A percentile compares a stretch with the other conserved stretches of the same genome.
Evolutionary conservation across 2,797 vertebrate species (phyloP).

Genomic region (Oryzias sinensis): DNA sequence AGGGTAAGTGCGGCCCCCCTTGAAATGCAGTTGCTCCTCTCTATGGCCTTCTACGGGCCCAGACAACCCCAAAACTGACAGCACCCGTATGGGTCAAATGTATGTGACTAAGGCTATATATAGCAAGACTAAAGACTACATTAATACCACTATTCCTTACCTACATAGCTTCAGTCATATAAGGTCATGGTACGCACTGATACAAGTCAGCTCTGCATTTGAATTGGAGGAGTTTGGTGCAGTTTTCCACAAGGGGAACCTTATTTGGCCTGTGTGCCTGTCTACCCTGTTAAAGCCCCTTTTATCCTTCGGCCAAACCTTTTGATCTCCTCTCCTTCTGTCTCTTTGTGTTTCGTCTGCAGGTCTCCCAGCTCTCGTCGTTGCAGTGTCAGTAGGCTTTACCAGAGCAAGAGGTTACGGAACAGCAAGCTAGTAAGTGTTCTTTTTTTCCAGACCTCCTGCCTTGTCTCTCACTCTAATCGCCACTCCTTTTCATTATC

Average conservation of each 20-base stretch:
- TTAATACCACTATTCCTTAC: conserved; percentile 5
- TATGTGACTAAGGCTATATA: too few species aligned
- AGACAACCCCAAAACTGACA: too few species aligned
- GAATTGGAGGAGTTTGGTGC: conserved; percentile 27
- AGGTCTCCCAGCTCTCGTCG: conserved; percentile 96
- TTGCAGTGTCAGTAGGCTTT: conserved; percentile 97
- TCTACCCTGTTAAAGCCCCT: conserved; percentile 11
- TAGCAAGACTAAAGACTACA: too few species aligned
- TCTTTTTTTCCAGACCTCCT: background rate
- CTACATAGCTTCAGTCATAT: conserved; percentile 32
- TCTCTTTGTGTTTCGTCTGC: conserved; percentile 25
- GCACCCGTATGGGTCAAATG: too few species aligned
- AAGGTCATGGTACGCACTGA: conserved; percentile 26
- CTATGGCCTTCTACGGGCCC: too few species aligned
- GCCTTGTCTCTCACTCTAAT: conserved; percentile 1
- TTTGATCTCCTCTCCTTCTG: conserved; percentile 24
- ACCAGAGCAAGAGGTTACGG: conserved; percentile 97
- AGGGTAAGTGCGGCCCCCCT: too few species aligned
- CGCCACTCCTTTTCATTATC: conserved; percentile 1
- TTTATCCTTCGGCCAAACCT: conserved; percentile 29
- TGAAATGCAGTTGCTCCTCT: too few species aligned
- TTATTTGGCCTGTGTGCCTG: conserved; percentile 16
- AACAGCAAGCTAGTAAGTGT: conserved; percentile 94
- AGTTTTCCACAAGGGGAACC: conserved; percentile 19
- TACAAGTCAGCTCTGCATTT: conserved; percentile 47